Conservation (phyloP, 2,113 vertebrate genomes). For the Apeltes quadracus region DNA sequence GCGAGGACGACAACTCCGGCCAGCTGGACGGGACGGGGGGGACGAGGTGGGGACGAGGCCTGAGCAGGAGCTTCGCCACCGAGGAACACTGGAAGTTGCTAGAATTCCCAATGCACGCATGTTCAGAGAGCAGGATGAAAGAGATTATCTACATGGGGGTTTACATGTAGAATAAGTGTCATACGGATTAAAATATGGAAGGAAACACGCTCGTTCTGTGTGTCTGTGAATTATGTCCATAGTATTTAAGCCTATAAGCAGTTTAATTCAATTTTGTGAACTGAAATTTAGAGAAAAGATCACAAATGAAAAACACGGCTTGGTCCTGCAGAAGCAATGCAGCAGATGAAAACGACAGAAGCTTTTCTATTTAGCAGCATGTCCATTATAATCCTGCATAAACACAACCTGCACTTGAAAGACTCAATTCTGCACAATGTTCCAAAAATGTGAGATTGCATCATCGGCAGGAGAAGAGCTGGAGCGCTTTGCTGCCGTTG, state of each 20-base stretch:
- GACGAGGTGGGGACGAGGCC: too few species aligned
- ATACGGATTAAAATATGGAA: background rate
- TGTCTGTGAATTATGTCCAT: background rate
- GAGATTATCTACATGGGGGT: too few species aligned
- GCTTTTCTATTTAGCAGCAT: constrained; percentile 18
- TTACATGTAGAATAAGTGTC: background rate
- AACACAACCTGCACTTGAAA: constrained; percentile 5
- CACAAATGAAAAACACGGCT: constrained; percentile 8
- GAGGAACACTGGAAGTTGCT: constrained; percentile 19
- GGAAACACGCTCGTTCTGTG: background rate
- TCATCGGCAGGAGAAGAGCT: too few species aligned
- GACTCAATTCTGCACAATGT: constrained; percentile 2
- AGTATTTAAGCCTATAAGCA: background rate
- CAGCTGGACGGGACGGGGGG: constrained; percentile 60
- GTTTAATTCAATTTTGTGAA: background rate
- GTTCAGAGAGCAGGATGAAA: too few species aligned
- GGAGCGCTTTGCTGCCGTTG: constrained; percentile 1
- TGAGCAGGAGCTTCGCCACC: constrained; percentile 29
- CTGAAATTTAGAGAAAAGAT: background rate
- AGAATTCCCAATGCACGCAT: too few species aligned
- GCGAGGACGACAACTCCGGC: constrained; percentile 45
- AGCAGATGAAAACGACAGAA: constrained; percentile 3
- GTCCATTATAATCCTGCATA: constrained; percentile 12
- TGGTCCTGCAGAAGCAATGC: constrained; percentile 17
- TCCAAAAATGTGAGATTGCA: background rate